A percentile compares a stretch with the other conserved stretches of the same genome.
Evolutionary conservation across 2,113 vertebrate genomes (phyloP).

Genomic region (Panthera tigris): DNA sequence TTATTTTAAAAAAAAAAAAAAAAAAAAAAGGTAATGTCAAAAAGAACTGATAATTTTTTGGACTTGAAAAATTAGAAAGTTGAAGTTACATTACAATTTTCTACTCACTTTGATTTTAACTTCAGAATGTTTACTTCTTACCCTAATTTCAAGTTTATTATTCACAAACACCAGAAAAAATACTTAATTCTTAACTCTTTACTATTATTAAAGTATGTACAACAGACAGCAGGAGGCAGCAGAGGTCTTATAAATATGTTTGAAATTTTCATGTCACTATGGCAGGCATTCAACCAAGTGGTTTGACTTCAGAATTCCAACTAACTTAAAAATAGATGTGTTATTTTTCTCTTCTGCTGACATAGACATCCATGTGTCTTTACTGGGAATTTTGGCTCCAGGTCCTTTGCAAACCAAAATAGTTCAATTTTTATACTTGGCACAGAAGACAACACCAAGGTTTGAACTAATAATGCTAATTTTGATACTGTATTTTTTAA

Average conservation of each 20-base stretch:
- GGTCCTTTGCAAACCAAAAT: conserved; percentile 80
- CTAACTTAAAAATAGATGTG: conserved; percentile 94
- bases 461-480: not conserved
- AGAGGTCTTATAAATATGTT: conserved; percentile 8
- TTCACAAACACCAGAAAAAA: not conserved
- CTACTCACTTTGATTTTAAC: not conserved
- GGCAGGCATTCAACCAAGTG: conserved; percentile 63
- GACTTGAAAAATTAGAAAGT: not conserved
- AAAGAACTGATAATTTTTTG: not conserved
- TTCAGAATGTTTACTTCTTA: conserved; percentile 1
- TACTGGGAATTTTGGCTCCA: conserved; percentile 83
- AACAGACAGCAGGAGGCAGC: conserved; percentile 79
- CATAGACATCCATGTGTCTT: conserved; percentile 85
- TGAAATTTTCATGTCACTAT: not conserved
- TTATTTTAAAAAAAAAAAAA: not conserved
- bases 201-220: not conserved
- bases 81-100: conserved; percentile 15
- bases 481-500: not conserved
- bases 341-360: conserved; percentile 90
- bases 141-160: not conserved
- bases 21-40: not conserved
- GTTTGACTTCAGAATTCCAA: conserved; percentile 85
- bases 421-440: conserved; percentile 34
- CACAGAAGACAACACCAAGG: not conserved
- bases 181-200: not conserved